These are phyloP conservation scores for Troides aeacus DNA, from an alignment of 2,888 invertebrate species.

Conservation along the genomic window DNA sequence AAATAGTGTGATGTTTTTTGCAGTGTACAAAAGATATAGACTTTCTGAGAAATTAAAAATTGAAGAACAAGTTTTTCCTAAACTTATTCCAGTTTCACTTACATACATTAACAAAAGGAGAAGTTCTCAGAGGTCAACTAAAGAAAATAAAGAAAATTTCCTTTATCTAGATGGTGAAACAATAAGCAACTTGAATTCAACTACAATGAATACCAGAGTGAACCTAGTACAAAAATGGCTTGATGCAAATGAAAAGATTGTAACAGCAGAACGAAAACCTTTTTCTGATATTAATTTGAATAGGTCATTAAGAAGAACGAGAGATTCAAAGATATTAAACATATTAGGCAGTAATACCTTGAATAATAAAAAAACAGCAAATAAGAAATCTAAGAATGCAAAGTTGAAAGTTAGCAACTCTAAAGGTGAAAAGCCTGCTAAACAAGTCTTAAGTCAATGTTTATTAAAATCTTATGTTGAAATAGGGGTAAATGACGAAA, in stretches of 20 bases:
- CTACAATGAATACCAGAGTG: conserved; percentile 55
- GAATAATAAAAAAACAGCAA: conserved; percentile 11
- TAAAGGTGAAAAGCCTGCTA: conserved; percentile 2
- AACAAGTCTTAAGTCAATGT: conserved; percentile 3
- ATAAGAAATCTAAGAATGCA: conserved; percentile 24
- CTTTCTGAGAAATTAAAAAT: conserved; percentile 59
- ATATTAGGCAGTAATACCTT: not conserved
- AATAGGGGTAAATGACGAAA: conserved; percentile 18
- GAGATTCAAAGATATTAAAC: conserved; percentile 2
- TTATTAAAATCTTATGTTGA: conserved; percentile 1
- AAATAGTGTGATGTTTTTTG: conserved; percentile 35
- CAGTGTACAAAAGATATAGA: conserved; percentile 55
- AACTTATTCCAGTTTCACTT: conserved; percentile 65
- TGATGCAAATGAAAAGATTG: conserved; percentile 43
- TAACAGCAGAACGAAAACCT: conserved; percentile 49
- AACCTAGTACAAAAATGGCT: conserved; percentile 64
- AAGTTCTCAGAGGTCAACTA: conserved; percentile 39
- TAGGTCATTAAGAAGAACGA: conserved; percentile 31
- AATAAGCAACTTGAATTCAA: conserved; percentile 35
- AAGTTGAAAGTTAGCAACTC: conserved; percentile 21
- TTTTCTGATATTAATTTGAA: conserved; percentile 61
- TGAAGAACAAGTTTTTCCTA: conserved; percentile 68
- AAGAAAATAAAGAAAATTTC: conserved; percentile 50
- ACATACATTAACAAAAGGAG: conserved; percentile 68
- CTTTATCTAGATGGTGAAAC: conserved; percentile 47